Conservation (phyloP, 1,140 invertebrate species). For the Matsumurasca onukii region DNA sequence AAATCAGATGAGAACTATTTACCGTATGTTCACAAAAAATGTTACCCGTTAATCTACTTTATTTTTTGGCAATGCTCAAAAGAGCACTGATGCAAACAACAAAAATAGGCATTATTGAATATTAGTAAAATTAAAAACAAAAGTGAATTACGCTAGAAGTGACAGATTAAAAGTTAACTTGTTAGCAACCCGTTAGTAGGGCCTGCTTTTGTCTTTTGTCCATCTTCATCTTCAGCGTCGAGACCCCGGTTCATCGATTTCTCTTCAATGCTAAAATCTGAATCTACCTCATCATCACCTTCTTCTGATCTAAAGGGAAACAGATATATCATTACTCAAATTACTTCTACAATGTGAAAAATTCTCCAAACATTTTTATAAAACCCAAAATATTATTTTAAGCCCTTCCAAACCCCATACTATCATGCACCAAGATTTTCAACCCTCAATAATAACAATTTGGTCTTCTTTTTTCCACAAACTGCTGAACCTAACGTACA, state of each 20-base stretch:
- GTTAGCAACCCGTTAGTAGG: conserved; percentile 69
- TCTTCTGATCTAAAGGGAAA: conserved; percentile 57
- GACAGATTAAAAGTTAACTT: too few species aligned
- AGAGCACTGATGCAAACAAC: too few species aligned
- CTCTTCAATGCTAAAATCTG: conserved; percentile 97
- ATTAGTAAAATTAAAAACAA: not conserved
- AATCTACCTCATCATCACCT: conserved; percentile 89
- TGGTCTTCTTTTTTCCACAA: too few species aligned
- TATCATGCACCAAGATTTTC: too few species aligned
- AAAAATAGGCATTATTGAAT: not conserved
- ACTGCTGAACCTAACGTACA: too few species aligned
- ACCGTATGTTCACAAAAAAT: not conserved
- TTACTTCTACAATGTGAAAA: too few species aligned
- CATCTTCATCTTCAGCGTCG: conserved; percentile 82
- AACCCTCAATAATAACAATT: too few species aligned
- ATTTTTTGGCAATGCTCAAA: not conserved
- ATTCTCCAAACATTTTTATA: too few species aligned
- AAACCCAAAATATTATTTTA: too few species aligned
- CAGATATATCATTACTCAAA: too few species aligned
- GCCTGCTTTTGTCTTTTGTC: conserved; percentile 67
- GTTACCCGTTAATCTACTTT: not conserved
- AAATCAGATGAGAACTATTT: not conserved
- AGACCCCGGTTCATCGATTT: conserved; percentile 89
- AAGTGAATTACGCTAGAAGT: not conserved
- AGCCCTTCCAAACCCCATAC: too few species aligned